Base-by-base conservation (phyloP, 1,140 invertebrate genomes). In the Drosophila watanabei region DNA sequence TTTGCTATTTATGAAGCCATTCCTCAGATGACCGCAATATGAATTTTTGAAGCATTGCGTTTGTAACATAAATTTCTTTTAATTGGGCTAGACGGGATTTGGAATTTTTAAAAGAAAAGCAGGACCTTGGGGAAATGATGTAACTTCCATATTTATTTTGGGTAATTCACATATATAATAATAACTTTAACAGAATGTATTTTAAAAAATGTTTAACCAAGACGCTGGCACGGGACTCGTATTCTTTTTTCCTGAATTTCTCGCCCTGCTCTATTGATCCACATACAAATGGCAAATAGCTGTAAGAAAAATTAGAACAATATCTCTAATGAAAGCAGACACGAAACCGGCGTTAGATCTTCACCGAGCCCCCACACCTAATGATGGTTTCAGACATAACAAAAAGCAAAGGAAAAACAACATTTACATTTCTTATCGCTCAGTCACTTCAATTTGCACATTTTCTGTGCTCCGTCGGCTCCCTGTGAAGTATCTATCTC, bases 351-450 rank as follows among this genome's bases (percentile, higher is more conserved):
- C 58, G 45, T 45, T 43, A 56, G 65, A 57, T 69, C 76, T 79
- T 43, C 51, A 18, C 41, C 75, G 54, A 59, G 28, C 59, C n/a
- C 52, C 33, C 69, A 58, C 20, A 49, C 48, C 60, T 43, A 66
- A 58, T 73, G 48, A 75, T 43, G 48, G 58, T 46, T 59, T 9
- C 30, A 39, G 45, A 37, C 41, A 54, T 11, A 16, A 73, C 35
- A 52, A 16, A 64, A 18, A 45, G 48, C 16, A 32, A 33, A 46
- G 28, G 43, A 58, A 70, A 46, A 52, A 11, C 39, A 70, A 43
- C 63, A 81, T 86, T 90, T 81, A 80, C 63, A 89, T 85, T 82
- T 89, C 86, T 86, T 89, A 85, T 84, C 81, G 65, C 63, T 13
- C 54, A 59, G 59, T 46, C 65, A 70, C 58, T 84, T 82, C 79